Evolutionary conservation across 1,140 invertebrate genomes (phyloP), one percentile per base, ranked within the genome.

Genomic region (Drosophila asahinai): DNA sequence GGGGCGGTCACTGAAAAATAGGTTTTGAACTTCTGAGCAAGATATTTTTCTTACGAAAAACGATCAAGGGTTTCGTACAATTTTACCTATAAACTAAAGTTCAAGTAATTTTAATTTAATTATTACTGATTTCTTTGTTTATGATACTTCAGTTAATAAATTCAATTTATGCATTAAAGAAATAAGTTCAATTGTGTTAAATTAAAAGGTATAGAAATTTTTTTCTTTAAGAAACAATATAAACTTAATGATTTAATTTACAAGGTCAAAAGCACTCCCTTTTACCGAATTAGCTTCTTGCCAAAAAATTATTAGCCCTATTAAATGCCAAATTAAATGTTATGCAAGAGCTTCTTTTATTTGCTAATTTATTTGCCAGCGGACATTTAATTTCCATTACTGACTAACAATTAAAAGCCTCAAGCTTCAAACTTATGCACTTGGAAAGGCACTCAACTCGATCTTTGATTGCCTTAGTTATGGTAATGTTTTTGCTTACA

Each of bases 381-480:
- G 40, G 36, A 40, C 54, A 57, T 57, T 40, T 57, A 43, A 58
- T 58, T 58, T 58, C 22, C 55, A 45, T 58, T 43, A 58, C 55
- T 58, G 55, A 45, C 36, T 25, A 43, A 45, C 36, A 43, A 58
- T 45, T 58, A 43, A 43, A 12, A n/a, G 36, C 55, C 36, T 9
- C 14, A 45, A 40, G 58, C 17, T 45, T 33, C 12, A 22, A 63
- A 33, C 36, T 55, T 17, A 5, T 57, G 54, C 19, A 36, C 54
- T 57, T 25, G 48, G 40, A 67, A 48, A 48, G 27, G 12, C 27
- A 55, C 19, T 38, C 52, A 8, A 38, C 52, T 55, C 49, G 22
- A 68, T 71, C 64, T 66, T 15, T 38, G 48, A 67, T 52, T 19
- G 25, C 45, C 63, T n/a, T 61, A 66, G 42, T 67, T 47, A 14